Evolutionary conservation across 2,888 invertebrate species (phyloP), one percentile per base, ranked within the genome.

Genomic region (Nematopogon swammerdamellus): DNA sequence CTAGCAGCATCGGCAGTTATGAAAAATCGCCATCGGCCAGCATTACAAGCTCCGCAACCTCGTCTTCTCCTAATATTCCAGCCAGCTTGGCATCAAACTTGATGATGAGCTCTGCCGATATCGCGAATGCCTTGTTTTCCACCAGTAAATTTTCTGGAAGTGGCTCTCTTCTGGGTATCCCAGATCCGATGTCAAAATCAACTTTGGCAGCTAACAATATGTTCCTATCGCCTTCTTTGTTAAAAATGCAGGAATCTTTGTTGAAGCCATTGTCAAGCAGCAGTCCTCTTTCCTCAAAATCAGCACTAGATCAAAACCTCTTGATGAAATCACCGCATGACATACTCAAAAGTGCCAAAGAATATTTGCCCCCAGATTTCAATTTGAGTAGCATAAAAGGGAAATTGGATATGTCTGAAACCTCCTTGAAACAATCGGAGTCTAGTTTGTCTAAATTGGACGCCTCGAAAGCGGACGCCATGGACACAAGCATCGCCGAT

Each of bases 141-240:
- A 82, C 84, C 1, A 85, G 83, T 45, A 85, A 85, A 65, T 85
- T 84, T 61, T 84, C 85, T 2, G 82, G 81, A 55, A 81, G 83
- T 14, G 83, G 82, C 18, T 65, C 81, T 45, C 73, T 87, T 49
- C 69, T 87, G 30, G 85, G 85, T 4, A 84, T 88, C 57, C 87
- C 89, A 0, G 91, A 91, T 67, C 88, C 90, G 0, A 82, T 91
- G 73, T 86, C 89, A 0, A 88, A 89, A 61, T 85, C 88, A 11
- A 88, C 88, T 20, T 70, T 90, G 55, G 86, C 88, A 8, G 87
- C 90, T 1, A 88, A 88, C 59, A 91, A 90, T 62, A 87, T 91
- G 81, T 92, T 91, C 56, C 77, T 91, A 58, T 85, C 89, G 6
- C 89, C 89, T 17, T 86, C 87, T 30, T 66, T 88, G 52, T 80